A percentile compares a stretch with the other conserved stretches of the same genome.
Conservation (phyloP, 2,797 vertebrate genomes). For the Mormyrus proboscirostris region DNA sequence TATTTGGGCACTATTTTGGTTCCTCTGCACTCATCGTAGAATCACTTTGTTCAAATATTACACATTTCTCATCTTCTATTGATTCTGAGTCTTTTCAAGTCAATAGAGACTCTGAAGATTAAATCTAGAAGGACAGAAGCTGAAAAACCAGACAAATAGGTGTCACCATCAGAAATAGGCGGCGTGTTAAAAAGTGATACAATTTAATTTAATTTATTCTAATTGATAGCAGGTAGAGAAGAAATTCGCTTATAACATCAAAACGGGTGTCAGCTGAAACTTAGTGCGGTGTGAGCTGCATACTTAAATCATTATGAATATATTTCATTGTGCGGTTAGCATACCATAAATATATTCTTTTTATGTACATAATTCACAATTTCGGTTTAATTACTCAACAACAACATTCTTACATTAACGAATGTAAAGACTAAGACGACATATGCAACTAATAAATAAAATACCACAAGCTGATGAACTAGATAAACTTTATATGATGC, state of each 20-base stretch:
- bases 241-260: not conserved
- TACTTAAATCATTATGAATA: not conserved
- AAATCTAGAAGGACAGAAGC: not conserved
- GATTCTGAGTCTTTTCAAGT: not conserved
- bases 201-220: too few species aligned
- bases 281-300: not conserved
- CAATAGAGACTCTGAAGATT: not conserved
- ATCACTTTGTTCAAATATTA: not conserved
- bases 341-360: not conserved
- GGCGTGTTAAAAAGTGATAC: too few species aligned
- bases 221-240: not conserved
- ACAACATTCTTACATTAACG: slow-evolving; percentile 62
- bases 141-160: not conserved
- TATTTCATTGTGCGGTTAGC: not conserved
- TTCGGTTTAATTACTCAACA: slow-evolving; percentile 8
- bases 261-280: not conserved
- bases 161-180: not conserved
- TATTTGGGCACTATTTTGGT: not conserved
- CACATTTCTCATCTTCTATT: not conserved
- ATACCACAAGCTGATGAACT: slow-evolving; percentile 35
- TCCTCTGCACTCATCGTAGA: not conserved
- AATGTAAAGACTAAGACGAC: slow-evolving; percentile 62
- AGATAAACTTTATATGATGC: slow-evolving; percentile 59
- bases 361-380: not conserved
- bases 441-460: slow-evolving; percentile 72